Conservation (phyloP, 2,888 invertebrate species). For the Lutraria lutraria region DNA sequence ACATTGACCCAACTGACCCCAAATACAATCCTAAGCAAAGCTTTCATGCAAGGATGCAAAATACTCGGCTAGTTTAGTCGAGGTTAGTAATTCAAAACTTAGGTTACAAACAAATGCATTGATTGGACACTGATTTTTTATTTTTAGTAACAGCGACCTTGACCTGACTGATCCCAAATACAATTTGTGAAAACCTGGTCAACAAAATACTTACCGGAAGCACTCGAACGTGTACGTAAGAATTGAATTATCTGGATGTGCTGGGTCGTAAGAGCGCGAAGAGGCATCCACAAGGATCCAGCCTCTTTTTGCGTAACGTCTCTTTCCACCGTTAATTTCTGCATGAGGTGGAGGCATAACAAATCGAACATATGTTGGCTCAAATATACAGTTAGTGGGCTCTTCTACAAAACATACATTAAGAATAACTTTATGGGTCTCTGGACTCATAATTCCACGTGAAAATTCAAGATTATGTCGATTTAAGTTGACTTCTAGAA, state of each 20-base stretch:
- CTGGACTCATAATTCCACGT: conserved; percentile 52
- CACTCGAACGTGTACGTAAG: background rate
- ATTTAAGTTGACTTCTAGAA: conserved; percentile 25
- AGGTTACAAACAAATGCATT: no score
- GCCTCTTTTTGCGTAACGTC: conserved; percentile 45
- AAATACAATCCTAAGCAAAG: no score
- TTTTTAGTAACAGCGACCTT: no score
- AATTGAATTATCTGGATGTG: background rate
- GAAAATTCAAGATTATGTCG: conserved; percentile 62
- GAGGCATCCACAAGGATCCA: conserved; percentile 60
- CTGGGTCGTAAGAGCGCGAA: conserved; percentile 68
- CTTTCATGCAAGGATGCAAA: no score
- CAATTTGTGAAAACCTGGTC: no score
- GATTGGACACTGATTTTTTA: no score
- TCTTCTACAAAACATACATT: conserved; percentile 67
- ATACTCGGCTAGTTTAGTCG: no score
- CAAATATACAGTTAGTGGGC: conserved; percentile 62
- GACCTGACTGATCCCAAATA: no score
- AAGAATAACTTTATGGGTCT: conserved; percentile 52
- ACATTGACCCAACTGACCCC: no score
- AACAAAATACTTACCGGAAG: background rate
- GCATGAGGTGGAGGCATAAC: conserved; percentile 68
- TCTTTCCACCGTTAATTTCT: conserved; percentile 65
- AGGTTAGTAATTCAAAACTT: no score
- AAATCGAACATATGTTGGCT: conserved; percentile 66